phyloP scores from a whole-genome alignment of 2,797 vertebrate genomes.

The Chiroxiphia lanceolata region DNA sequence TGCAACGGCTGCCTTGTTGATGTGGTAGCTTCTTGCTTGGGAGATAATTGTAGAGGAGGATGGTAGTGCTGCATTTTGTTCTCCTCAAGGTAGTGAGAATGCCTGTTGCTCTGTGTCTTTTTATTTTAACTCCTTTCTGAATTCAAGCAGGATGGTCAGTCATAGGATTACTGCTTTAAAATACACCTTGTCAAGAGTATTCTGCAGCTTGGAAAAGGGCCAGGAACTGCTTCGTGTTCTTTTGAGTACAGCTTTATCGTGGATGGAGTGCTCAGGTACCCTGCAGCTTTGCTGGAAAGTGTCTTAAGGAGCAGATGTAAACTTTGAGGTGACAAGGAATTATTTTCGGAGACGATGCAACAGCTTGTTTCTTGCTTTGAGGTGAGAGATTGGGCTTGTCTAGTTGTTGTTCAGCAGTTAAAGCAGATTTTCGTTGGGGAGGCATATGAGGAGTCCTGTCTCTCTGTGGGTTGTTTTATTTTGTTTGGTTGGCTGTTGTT shows the following conservation, averaged over 20 bases:
- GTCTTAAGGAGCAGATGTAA: background rate
- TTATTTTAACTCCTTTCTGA: background rate
- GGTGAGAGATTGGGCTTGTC: background rate
- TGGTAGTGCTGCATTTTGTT: background rate
- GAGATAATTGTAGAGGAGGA: constrained; percentile 21
- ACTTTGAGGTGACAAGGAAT: background rate
- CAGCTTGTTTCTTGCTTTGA: background rate
- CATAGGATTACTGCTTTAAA: constrained; percentile 28
- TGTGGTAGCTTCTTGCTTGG: background rate
- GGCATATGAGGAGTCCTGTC: background rate
- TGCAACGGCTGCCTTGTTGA: background rate
- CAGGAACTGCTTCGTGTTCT: background rate
- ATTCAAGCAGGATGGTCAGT: background rate
- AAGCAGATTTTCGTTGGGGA: background rate
- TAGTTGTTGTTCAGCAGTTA: background rate
- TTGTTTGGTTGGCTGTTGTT: background rate
- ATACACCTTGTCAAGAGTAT: constrained; percentile 1
- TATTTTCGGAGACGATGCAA: background rate
- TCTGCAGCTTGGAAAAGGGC: constrained; percentile 14
- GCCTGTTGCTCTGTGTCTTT: background rate
- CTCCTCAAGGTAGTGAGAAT: background rate
- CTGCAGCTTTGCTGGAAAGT: background rate
- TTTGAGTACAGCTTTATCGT: background rate
- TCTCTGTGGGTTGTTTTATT: background rate
- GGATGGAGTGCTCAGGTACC: constrained; percentile 26